Conservation (phyloP, 2,888 invertebrate genomes). For the Tanaodytes sp. region DNA sequence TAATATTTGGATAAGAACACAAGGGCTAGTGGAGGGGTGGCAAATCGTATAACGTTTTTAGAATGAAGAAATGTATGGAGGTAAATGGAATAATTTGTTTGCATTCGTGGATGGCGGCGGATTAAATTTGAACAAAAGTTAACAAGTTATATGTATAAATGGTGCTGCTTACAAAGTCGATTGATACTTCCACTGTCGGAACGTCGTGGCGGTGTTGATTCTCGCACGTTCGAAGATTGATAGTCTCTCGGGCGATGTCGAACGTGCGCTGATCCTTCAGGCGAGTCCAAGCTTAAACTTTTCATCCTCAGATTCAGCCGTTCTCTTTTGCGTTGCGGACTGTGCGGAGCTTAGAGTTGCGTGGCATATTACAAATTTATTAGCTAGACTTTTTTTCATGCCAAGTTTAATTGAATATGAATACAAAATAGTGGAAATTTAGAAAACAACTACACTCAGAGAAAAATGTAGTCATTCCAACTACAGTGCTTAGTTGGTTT, state of each 20-base stretch:
- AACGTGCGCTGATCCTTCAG: conserved; percentile 90
- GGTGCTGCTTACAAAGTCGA: conserved; percentile 68
- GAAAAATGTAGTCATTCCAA: too few species aligned
- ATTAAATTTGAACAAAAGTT: too few species aligned
- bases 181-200: conserved; percentile 71
- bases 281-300: conserved; percentile 96
- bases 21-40: too few species aligned
- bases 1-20: too few species aligned
- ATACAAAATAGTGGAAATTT: too few species aligned
- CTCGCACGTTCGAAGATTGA: conserved; percentile 65
- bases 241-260: conserved; percentile 80
- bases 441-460: too few species aligned
- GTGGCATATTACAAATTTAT: conserved; percentile 58
- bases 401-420: neutral
- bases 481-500: too few species aligned
- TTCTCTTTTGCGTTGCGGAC: conserved; percentile 88
- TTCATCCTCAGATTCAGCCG: conserved; percentile 98
- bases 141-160: too few species aligned
- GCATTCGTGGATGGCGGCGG: too few species aligned
- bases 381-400: conserved; percentile 42
- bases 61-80: too few species aligned
- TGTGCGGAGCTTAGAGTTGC: conserved; percentile 85
- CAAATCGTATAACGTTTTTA: too few species aligned
- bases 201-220: conserved; percentile 69
- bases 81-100: too few species aligned